A percentile compares a stretch with the other conserved stretches of the same genome.
Evolutionary conservation across 1,140 invertebrate genomes (phyloP).

Genomic region (Anagrus nilaparvatae): DNA sequence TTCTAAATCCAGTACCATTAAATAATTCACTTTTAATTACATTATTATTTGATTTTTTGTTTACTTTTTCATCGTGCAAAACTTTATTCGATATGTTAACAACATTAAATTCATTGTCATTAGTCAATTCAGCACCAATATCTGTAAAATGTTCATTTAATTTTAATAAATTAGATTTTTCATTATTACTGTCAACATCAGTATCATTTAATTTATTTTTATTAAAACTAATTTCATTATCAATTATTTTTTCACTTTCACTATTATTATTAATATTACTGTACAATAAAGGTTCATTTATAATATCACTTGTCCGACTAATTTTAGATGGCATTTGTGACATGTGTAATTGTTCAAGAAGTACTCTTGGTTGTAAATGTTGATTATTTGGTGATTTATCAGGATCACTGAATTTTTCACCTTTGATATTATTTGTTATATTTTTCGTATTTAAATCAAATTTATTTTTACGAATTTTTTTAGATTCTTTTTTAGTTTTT

Average conservation of each 20-base stretch:
- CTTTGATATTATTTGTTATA: too few species aligned
- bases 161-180: constrained; percentile 17
- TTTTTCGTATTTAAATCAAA: too few species aligned
- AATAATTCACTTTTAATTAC: too few species aligned
- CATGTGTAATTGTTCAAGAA: constrained; percentile 34
- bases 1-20: constrained; percentile 6
- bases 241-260: constrained; percentile 14
- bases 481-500: too few species aligned
- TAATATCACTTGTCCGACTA: too few species aligned
- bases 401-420: constrained; percentile 19
- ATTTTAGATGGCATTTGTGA: constrained; percentile 21
- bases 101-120: too few species aligned
- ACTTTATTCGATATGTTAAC: too few species aligned
- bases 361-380: constrained; percentile 33
- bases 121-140: too few species aligned
- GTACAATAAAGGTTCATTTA: constrained; percentile 25
- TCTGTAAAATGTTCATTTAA: too few species aligned
- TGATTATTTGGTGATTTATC: constrained; percentile 30
- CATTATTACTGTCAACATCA: constrained; percentile 17
- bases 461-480: too few species aligned
- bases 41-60: too few species aligned
- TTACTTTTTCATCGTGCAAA: too few species aligned
- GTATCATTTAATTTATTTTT: constrained; percentile 13
- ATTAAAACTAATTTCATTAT: constrained; percentile 12
- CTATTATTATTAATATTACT: constrained; percentile 28